These are phyloP conservation scores for Choloepus didactylus DNA, from an alignment of 2,797 vertebrate genomes.

Conservation along the genomic window DNA sequence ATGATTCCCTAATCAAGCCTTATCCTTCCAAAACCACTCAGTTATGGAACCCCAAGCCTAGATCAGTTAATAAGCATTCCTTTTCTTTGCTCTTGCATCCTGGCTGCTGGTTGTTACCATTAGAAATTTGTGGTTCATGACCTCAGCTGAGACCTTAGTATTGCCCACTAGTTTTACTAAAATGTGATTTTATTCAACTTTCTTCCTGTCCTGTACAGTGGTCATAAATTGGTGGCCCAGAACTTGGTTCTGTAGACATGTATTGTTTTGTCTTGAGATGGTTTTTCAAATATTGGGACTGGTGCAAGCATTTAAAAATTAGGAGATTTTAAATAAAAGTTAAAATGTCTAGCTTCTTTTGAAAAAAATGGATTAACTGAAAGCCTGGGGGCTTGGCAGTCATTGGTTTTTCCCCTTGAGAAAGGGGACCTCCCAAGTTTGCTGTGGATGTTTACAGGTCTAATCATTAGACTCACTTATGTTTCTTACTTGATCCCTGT, in stretches of 20 bases:
- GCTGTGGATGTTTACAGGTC: neutral
- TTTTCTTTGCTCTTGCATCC: conserved; percentile 3
- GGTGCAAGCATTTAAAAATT: conserved; percentile 21
- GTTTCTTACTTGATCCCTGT: neutral
- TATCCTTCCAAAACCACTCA: neutral
- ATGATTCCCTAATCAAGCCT: neutral
- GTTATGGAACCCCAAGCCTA: neutral
- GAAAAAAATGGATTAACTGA: conserved; percentile 27
- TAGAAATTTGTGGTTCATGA: neutral
- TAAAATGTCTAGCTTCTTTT: conserved; percentile 29
- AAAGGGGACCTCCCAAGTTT: neutral
- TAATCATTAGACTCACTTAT: neutral
- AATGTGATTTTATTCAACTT: neutral
- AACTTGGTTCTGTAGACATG: neutral
- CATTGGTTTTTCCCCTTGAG: neutral
- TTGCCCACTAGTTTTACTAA: neutral
- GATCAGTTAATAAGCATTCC: neutral
- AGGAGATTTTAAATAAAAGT: conserved; percentile 31
- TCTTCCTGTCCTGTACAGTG: neutral
- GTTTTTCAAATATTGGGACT: conserved; percentile 41
- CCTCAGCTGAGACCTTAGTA: neutral
- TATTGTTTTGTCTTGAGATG: conserved; percentile 10
- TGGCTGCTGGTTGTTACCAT: neutral
- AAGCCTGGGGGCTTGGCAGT: neutral
- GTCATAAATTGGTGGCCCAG: neutral